Evolutionary conservation across 1,140 invertebrate species (phyloP).

Genomic region (Semibalanus balanoides): DNA sequence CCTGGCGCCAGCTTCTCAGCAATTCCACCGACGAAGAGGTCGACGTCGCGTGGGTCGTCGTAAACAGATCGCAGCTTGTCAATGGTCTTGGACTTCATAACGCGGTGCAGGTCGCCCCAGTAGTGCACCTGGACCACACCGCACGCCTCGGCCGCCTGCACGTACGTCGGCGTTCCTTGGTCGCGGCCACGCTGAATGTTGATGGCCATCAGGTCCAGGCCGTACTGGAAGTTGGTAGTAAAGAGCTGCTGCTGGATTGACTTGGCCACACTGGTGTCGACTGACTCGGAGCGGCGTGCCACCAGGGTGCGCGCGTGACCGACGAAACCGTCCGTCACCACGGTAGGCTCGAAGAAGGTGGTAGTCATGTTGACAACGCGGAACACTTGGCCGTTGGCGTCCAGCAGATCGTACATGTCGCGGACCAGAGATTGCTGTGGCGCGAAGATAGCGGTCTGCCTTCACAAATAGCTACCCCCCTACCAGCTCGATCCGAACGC

Average conservation of each 20-base stretch:
- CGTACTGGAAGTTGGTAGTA: slow-evolving; percentile 8
- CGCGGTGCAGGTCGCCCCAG: slow-evolving; percentile 12
- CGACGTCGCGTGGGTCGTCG: slow-evolving; percentile 74
- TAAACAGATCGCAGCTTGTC: slow-evolving; percentile 48
- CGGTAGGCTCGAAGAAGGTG: neutral
- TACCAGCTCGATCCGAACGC: slow-evolving; percentile 21
- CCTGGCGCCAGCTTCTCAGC: neutral
- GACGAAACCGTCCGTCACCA: neutral
- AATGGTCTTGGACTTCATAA: neutral
- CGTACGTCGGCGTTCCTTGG: slow-evolving; percentile 25
- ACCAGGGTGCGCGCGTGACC: neutral
- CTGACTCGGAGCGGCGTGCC: neutral
- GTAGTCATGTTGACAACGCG: neutral
- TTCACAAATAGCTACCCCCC: too few species aligned
- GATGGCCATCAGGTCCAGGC: slow-evolving; percentile 12
- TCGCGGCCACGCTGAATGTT: slow-evolving; percentile 45
- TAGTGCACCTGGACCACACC: neutral
- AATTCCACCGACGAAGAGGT: slow-evolving; percentile 75
- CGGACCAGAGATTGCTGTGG: slow-evolving; percentile 32
- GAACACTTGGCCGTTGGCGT: neutral
- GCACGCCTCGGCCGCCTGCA: slow-evolving; percentile 21
- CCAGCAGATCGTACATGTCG: neutral
- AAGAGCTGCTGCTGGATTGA: neutral
- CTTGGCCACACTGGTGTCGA: neutral
- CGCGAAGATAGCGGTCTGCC: slow-evolving; percentile 22